These are phyloP conservation scores for Decapterus maruadsi DNA, from an alignment of 2,797 vertebrate species.

Conservation along the genomic window DNA sequence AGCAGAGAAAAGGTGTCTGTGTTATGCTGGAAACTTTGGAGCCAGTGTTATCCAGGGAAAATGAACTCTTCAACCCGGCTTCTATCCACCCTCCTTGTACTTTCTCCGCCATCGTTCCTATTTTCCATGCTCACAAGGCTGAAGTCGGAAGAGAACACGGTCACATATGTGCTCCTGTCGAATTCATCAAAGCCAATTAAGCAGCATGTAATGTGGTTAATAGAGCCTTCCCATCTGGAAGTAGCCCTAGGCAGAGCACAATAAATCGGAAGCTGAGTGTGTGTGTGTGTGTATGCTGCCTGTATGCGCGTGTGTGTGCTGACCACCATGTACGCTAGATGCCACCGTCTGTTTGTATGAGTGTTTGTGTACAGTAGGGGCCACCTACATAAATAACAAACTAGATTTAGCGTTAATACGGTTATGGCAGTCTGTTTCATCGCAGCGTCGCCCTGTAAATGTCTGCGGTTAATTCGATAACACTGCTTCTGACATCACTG, in stretches of 20 bases:
- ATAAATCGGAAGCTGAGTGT: conserved; percentile 55
- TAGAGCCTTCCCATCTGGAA: conserved; percentile 78
- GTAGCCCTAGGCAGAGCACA: conserved; percentile 65
- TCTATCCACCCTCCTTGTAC: background rate
- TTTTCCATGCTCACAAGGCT: conserved; percentile 61
- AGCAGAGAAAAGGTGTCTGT: conserved; percentile 4
- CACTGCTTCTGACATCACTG: conserved; percentile 64
- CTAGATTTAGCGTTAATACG: conserved; percentile 77
- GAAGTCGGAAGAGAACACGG: conserved; percentile 75
- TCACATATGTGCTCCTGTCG: conserved; percentile 70
- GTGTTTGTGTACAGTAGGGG: conserved; percentile 55
- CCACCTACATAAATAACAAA: conserved; percentile 82
- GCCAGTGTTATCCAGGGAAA: background rate
- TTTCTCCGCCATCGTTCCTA: conserved; percentile 50
- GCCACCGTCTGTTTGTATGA: conserved; percentile 71
- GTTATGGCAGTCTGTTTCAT: conserved; percentile 82
- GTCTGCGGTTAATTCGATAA: conserved; percentile 75
- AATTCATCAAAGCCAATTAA: conserved; percentile 83
- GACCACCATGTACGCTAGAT: conserved; percentile 61
- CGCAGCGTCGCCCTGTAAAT: conserved; percentile 71
- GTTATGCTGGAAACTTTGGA: conserved; percentile 30
- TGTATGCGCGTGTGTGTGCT: conserved; percentile 29
- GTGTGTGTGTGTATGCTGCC: conserved; percentile 35
- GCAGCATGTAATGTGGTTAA: conserved; percentile 81
- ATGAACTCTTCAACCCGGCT: conserved; percentile 69